phyloP scores from a whole-genome alignment of 2,888 invertebrate species.

The Scaptodrosophila latifasciaeformis region DNA sequence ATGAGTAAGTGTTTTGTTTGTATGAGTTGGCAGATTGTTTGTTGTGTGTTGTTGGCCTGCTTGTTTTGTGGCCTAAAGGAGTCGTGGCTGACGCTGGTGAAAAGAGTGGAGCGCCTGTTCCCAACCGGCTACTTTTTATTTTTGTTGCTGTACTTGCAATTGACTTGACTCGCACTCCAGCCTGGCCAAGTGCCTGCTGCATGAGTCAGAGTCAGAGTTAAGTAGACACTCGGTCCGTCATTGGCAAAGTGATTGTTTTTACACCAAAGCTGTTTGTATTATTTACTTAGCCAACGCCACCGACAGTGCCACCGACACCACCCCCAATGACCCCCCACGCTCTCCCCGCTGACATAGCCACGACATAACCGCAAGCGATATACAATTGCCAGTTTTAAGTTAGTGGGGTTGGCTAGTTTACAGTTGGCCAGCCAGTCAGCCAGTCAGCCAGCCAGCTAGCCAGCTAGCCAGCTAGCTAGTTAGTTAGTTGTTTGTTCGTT shows the following conservation, averaged over 20 bases:
- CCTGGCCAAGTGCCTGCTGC: conserved; percentile 27
- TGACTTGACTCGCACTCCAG: no score
- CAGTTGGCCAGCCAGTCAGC: no score
- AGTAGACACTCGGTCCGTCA: neutral
- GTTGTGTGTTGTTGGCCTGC: conserved; percentile 26
- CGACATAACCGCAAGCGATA: neutral
- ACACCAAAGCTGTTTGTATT: conserved; percentile 33
- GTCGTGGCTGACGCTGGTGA: conserved; percentile 47
- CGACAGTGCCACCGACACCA: conserved; percentile 24
- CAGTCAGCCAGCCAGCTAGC: no score
- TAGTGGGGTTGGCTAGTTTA: conserved; percentile 10
- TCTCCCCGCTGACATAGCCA: no score
- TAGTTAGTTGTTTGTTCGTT: conserved; percentile 23
- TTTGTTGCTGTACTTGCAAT: conserved; percentile 14
- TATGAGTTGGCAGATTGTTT: conserved; percentile 15
- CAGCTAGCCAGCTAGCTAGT: no score
- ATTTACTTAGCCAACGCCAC: conserved; percentile 35
- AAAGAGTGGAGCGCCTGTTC: conserved; percentile 33
- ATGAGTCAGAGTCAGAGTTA: conserved; percentile 46
- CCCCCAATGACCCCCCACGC: no score
- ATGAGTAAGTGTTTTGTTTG: conserved; percentile 14
- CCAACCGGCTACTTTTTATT: conserved; percentile 4
- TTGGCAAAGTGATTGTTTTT: conserved; percentile 43
- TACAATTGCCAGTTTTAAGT: neutral
- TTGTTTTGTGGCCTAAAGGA: conserved; percentile 2